Evolutionary conservation across 1,140 invertebrate genomes (phyloP).

Genomic region (Stegodyphus mimosarum): DNA sequence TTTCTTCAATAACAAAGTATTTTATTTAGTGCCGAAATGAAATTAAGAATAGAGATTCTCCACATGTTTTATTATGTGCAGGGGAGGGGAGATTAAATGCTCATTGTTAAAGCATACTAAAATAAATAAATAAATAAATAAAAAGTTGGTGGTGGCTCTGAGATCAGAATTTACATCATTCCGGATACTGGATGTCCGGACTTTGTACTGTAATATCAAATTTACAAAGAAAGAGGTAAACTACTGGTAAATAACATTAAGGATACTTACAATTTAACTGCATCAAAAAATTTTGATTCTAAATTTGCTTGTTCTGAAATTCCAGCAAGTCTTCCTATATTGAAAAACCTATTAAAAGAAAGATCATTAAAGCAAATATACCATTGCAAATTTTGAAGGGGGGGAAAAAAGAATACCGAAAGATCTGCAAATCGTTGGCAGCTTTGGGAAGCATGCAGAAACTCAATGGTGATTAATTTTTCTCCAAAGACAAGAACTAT

Average conservation of each 20-base stretch:
- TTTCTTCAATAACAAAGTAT: too few relatives aligned
- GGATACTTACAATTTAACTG: conserved; percentile 53
- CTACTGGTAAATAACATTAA: neutral
- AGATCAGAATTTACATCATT: neutral
- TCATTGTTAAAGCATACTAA: neutral
- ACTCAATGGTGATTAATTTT: neutral
- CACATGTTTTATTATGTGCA: too few relatives aligned
- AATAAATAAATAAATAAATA: neutral
- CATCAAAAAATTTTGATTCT: conserved; percentile 29
- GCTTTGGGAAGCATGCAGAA: neutral
- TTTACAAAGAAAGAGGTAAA: neutral
- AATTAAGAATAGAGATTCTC: too few relatives aligned
- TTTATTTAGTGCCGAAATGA: too few relatives aligned
- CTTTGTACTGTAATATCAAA: neutral
- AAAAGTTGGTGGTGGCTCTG: neutral
- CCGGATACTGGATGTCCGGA: neutral
- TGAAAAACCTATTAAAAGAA: conserved; percentile 26
- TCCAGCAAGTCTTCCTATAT: conserved; percentile 54
- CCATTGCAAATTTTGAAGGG: neutral
- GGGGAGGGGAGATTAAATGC: too few relatives aligned
- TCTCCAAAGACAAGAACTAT: neutral
- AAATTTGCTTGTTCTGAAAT: neutral
- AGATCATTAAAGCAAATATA: neutral
- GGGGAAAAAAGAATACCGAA: neutral
- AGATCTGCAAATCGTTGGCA: neutral